phyloP scores from a whole-genome alignment of 1,140 invertebrate species.

The Sminthurides bifidus region DNA sequence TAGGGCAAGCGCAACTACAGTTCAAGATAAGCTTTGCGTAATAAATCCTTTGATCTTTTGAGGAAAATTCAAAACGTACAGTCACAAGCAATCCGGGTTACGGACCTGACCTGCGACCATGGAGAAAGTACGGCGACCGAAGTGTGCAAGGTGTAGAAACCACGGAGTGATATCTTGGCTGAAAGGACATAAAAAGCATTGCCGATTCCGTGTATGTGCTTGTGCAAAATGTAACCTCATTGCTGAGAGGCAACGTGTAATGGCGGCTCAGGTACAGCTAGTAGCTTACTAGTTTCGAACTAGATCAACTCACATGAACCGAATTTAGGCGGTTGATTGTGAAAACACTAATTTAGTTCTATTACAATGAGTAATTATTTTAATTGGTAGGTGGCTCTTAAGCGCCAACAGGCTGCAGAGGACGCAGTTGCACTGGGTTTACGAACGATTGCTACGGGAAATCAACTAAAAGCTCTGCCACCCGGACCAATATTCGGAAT shows the following conservation, averaged over 20 bases:
- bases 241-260: constrained; percentile 88
- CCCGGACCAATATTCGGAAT: constrained; percentile 77
- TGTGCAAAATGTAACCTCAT: constrained; percentile 67
- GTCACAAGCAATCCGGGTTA: no score
- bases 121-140: background rate
- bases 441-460: constrained; percentile 76
- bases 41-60: background rate
- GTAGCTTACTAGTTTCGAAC: background rate
- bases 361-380: constrained; percentile 4
- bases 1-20: background rate
- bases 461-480: constrained; percentile 64
- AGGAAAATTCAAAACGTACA: no score
- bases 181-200: constrained; percentile 87
- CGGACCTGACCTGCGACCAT: no score
- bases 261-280: constrained; percentile 96
- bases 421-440: constrained; percentile 88
- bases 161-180: constrained; percentile 90
- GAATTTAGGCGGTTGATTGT: no score
- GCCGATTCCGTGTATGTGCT: constrained; percentile 56
- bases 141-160: constrained; percentile 60
- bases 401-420: constrained; percentile 92
- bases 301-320: no score
- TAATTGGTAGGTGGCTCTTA: constrained; percentile 71
- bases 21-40: no score
- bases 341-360: no score